These are phyloP conservation scores for Choloepus hoffmanni DNA, from an alignment of 2,113 vertebrate genomes.

Conservation along the genomic window DNA sequence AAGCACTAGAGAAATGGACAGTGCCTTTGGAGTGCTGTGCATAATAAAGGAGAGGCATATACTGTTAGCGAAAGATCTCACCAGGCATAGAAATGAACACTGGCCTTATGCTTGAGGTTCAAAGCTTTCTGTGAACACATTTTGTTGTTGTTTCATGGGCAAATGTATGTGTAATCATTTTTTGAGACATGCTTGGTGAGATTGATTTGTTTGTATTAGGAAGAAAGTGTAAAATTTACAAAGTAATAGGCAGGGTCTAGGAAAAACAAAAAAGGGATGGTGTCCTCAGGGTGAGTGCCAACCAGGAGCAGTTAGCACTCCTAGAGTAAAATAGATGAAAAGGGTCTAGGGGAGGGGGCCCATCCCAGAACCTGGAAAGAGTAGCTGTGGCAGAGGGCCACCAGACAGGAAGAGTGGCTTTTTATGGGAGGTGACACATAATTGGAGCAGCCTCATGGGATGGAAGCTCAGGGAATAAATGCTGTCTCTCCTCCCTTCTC, in stretches of 20 bases:
- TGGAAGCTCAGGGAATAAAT: background rate
- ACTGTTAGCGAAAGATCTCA: background rate
- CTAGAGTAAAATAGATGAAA: background rate
- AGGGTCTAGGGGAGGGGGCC: background rate
- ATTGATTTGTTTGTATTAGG: constrained; percentile 41
- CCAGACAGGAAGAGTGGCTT: background rate
- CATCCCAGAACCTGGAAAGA: background rate
- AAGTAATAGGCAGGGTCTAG: background rate
- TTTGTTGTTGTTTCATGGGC: constrained; percentile 31
- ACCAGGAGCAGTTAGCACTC: background rate
- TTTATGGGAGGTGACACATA: background rate
- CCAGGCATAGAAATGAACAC: background rate
- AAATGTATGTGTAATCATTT: constrained; percentile 27
- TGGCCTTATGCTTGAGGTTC: constrained; percentile 32
- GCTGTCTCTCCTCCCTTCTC: background rate
- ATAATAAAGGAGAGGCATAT: background rate
- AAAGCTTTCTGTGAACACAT: constrained; percentile 18
- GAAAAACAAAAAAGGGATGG: background rate
- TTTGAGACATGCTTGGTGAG: background rate
- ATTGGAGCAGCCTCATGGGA: background rate
- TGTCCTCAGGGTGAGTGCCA: background rate
- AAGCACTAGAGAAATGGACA: background rate
- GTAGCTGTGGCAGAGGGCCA: background rate
- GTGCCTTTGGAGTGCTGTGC: background rate
- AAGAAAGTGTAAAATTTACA: constrained; percentile 31